Conservation (phyloP, 2,797 vertebrate genomes). For the Danionella dracula region DNA sequence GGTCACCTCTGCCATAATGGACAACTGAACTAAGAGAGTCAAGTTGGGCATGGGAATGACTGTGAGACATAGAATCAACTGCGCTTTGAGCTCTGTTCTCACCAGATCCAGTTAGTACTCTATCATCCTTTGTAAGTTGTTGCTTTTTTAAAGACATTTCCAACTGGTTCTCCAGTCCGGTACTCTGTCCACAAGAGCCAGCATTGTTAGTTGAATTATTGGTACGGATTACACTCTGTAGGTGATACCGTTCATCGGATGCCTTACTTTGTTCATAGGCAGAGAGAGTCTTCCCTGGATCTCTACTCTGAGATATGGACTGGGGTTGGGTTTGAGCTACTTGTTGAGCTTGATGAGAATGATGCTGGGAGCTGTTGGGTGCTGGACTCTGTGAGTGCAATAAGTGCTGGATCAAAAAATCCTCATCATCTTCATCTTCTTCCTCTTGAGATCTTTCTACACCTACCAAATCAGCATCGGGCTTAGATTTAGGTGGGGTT, state of each 20-base stretch:
- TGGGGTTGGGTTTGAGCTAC: slow-evolving; percentile 60
- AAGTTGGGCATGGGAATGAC: slow-evolving; percentile 56
- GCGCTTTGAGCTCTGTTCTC: slow-evolving; percentile 58
- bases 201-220: slow-evolving; percentile 63
- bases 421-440: slow-evolving; percentile 67
- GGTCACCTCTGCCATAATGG: slow-evolving; percentile 62
- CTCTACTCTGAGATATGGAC: slow-evolving; percentile 51
- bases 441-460: slow-evolving; percentile 61
- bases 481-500: slow-evolving; percentile 61
- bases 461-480: slow-evolving; percentile 69
- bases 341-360: slow-evolving; percentile 45
- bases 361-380: slow-evolving; percentile 62
- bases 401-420: slow-evolving; percentile 86
- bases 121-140: slow-evolving; percentile 55
- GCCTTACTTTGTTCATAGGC: slow-evolving; percentile 76
- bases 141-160: slow-evolving; percentile 79
- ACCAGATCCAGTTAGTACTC: slow-evolving; percentile 63
- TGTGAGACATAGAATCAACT: slow-evolving; percentile 53
- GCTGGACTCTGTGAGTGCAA: slow-evolving; percentile 77
- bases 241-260: slow-evolving; percentile 79
- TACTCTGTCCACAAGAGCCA: slow-evolving; percentile 43
- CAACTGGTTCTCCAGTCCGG: slow-evolving; percentile 70
- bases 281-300: slow-evolving; percentile 58
- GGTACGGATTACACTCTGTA: slow-evolving; percentile 87
- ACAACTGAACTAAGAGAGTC: slow-evolving; percentile 61